These are phyloP conservation scores for Chrysochloris asiatica DNA, from an alignment of 2,113 vertebrate species.

Conservation along the genomic window DNA sequence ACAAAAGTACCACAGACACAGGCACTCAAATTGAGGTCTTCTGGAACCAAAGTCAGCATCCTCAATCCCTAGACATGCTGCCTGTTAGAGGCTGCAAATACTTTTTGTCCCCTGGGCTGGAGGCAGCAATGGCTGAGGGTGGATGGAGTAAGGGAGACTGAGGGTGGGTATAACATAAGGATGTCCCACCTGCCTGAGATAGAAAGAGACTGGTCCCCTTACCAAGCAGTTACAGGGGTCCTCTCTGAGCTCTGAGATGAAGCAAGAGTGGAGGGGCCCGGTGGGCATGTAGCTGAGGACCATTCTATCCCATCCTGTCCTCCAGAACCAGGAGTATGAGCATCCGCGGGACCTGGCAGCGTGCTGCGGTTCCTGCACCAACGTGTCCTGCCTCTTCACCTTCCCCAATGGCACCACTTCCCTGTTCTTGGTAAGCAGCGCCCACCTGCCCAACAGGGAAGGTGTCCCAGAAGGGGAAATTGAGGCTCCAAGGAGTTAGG, in stretches of 20 bases:
- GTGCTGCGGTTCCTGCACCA: slow-evolving; percentile 95
- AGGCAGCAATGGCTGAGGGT: too few relatives aligned
- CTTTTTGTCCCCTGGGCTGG: neutral
- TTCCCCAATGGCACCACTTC: slow-evolving; percentile 91
- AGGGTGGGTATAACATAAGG: accelerated
- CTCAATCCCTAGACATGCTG: neutral
- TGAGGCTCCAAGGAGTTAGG: neutral
- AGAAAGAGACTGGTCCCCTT: neutral
- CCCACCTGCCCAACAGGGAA: neutral
- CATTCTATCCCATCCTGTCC: neutral
- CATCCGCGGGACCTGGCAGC: slow-evolving; percentile 90
- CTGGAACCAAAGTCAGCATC: neutral
- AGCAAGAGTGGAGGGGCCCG: neutral
- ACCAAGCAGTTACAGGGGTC: accelerated
- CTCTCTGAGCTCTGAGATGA: neutral
- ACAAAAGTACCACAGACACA: neutral
- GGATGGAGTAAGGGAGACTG: neutral
- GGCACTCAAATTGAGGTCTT: neutral
- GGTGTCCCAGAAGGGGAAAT: neutral
- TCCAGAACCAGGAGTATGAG: slow-evolving; percentile 95
- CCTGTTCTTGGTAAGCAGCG: slow-evolving; percentile 88
- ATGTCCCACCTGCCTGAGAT: neutral
- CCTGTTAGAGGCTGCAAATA: neutral
- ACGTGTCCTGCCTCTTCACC: slow-evolving; percentile 92
- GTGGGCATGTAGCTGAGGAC: neutral